These are phyloP conservation scores for Agrypnia vestita DNA, from an alignment of 1,140 invertebrate genomes.

Conservation along the genomic window DNA sequence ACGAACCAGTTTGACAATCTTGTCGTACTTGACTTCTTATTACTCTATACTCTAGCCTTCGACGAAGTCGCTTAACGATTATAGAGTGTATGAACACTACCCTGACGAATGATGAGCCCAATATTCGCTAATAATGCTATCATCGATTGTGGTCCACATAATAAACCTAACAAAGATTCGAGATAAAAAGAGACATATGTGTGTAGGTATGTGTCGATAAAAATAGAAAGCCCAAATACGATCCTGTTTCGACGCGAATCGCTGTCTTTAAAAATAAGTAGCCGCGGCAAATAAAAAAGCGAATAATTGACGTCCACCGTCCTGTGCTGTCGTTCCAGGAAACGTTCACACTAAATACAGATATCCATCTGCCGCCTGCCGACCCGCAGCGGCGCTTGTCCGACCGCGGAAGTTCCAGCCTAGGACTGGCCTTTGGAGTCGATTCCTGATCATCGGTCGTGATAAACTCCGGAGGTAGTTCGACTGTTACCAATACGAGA, in stretches of 20 bases:
- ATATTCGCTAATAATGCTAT: no score
- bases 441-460: conserved; percentile 15
- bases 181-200: no score
- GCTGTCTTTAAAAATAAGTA: conserved; percentile 37
- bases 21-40: no score
- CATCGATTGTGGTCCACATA: no score
- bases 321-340: conserved; percentile 23
- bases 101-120: no score
- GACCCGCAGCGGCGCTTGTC: not conserved
- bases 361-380: conserved; percentile 24
- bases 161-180: no score
- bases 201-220: not conserved
- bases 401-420: not conserved
- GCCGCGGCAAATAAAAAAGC: conserved; percentile 37
- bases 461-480: conserved; percentile 21
- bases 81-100: no score
- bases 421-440: conserved; percentile 14
- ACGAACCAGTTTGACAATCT: no score
- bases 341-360: conserved; percentile 26
- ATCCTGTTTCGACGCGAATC: not conserved
- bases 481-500: conserved; percentile 35
- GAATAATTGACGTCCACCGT: conserved; percentile 37
- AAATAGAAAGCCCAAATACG: conserved; percentile 7
- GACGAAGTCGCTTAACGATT: no score
- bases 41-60: no score